Conservation (phyloP, 2,797 vertebrate species). For the Atherinosoma microstoma region DNA sequence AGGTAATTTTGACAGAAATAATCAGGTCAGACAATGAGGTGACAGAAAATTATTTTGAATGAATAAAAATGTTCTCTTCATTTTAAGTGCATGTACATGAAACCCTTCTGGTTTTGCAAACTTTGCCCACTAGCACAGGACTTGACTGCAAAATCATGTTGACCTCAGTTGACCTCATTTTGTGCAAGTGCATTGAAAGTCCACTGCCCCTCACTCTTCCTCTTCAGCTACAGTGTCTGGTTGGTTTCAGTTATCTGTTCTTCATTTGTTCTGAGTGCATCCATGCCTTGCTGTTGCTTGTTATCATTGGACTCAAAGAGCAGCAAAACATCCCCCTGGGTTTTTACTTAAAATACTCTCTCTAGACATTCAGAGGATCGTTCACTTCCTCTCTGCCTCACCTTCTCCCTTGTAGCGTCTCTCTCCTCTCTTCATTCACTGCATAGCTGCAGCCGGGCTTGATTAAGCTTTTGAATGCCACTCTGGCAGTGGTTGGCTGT, state of each 20-base stretch:
- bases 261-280: slow-evolving; percentile 47
- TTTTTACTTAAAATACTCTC: slow-evolving; percentile 10
- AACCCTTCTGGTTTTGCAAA: neutral
- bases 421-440: slow-evolving; percentile 28
- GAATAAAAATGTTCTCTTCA: neutral
- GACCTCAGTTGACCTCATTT: slow-evolving; percentile 67
- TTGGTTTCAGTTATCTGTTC: slow-evolving; percentile 48
- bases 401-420: slow-evolving; percentile 2
- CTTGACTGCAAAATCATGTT: slow-evolving; percentile 9
- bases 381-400: slow-evolving; percentile 33
- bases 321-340: slow-evolving; percentile 19
- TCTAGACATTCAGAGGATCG: slow-evolving; percentile 11
- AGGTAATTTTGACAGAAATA: neutral
- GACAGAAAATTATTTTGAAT: neutral
- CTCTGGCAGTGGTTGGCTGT: slow-evolving; percentile 17
- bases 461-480: slow-evolving; percentile 29
- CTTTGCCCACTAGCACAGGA: neutral
- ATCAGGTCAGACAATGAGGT: too few relatives aligned
- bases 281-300: slow-evolving; percentile 36
- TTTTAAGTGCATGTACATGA: neutral
- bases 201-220: slow-evolving; percentile 46
- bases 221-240: slow-evolving; percentile 33
- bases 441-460: slow-evolving; percentile 32
- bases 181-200: slow-evolving; percentile 21
- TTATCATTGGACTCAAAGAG: slow-evolving; percentile 53